These are phyloP conservation scores for Macropis europaea DNA, from an alignment of 2,888 invertebrate species.

Conservation along the genomic window DNA sequence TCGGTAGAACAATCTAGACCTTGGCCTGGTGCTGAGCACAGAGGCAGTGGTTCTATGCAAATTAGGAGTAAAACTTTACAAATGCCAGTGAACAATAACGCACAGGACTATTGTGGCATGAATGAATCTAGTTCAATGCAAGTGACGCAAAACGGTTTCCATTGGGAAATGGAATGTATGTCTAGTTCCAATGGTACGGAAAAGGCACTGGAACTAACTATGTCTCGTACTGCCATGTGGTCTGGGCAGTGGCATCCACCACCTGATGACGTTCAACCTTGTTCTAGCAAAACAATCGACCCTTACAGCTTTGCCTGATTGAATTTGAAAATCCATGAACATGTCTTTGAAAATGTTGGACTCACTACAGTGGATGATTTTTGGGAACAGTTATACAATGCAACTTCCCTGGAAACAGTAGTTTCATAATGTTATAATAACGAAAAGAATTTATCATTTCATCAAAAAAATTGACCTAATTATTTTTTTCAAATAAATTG, in stretches of 20 bases:
- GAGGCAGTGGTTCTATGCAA: constrained; percentile 55
- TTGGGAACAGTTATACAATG: constrained; percentile 52
- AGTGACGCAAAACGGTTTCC: constrained; percentile 73
- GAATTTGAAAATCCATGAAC: constrained; percentile 33
- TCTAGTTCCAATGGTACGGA: constrained; percentile 63
- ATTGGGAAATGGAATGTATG: constrained; percentile 72
- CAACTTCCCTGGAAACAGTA: constrained; percentile 38
- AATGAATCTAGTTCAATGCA: constrained; percentile 57
- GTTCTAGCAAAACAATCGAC: constrained; percentile 77
- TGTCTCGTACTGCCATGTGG: constrained; percentile 72
- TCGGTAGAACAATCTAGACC: constrained; percentile 65
- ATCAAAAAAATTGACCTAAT: background rate
- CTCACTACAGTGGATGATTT: constrained; percentile 32
- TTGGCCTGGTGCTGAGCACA: constrained; percentile 46
- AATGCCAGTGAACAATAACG: constrained; percentile 65
- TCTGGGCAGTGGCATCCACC: constrained; percentile 73
- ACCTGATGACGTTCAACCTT: constrained; percentile 77
- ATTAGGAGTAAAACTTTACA: constrained; percentile 57
- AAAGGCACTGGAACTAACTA: constrained; percentile 64
- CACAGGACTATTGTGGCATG: constrained; percentile 65
- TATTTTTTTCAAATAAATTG: constrained; percentile 18
- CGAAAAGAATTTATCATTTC: constrained; percentile 12
- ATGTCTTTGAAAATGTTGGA: constrained; percentile 31
- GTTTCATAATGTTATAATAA: constrained; percentile 21
- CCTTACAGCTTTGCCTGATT: constrained; percentile 75